Evolutionary conservation across 2,888 invertebrate species (phyloP), one percentile per base, ranked within the genome.

Genomic region (Rhabditoides inermis): DNA sequence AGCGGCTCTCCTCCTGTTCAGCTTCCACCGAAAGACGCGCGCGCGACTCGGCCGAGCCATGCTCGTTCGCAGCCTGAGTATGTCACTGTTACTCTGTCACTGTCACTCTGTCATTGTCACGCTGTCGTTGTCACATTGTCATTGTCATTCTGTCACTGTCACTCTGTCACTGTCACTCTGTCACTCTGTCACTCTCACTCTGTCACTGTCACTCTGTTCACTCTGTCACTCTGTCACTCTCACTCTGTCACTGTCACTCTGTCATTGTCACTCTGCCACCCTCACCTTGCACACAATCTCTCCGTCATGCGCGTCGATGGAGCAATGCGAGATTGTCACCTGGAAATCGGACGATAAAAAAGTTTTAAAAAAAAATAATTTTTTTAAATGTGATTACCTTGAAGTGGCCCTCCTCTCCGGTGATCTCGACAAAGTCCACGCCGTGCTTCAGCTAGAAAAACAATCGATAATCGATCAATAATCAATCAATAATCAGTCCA

Each of bases 41-140:
- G 59, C 84, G 84, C 69, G 86, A 87, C 71, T 86, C 78, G 44
- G 79, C 81, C 55, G 79, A 78, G 36, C 82, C 82, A 37, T 79
- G 80, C 42, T 78, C 77, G 72, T 82, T 83, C 25, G 74, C 75
- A 22, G 81, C 81, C 30, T 79, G 69, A 55, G 80, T 26, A 49
- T 18, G 20, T 6, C 20, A 10, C 15, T 1, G 6, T 20, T 2
- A 45, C 18, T 30, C 1, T 28, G 2, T 2, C 26, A 12, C 5
- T n/a, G n/a, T n/a, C n/a, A n/a, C n/a, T n/a, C n/a, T n/a, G n/a
- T n/a, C n/a, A n/a, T n/a, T n/a, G n/a, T n/a, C n/a, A n/a, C n/a
- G n/a, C n/a, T n/a, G n/a, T n/a, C n/a, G n/a, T n/a, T n/a, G n/a
- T n/a, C n/a, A n/a, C n/a, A n/a, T n/a, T n/a, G n/a, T n/a, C n/a